Evolutionary conservation across 2,888 invertebrate genomes (phyloP), one percentile per base, ranked within the genome.

Genomic region (Acanthosepion pharaonis): DNA sequence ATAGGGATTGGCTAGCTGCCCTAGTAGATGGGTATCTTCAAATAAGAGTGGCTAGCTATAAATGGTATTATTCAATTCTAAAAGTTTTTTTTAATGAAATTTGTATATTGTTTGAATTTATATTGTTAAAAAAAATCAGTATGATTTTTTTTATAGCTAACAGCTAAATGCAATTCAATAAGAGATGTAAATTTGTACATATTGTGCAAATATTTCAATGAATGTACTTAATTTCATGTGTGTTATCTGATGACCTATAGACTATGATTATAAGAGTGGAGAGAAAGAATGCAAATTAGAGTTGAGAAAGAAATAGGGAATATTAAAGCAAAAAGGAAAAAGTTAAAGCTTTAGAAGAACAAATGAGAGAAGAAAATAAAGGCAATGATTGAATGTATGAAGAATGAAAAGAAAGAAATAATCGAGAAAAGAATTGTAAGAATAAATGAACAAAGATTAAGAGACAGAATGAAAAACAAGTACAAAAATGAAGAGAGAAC

Each of bases 161-260:
- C 33, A 33, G 78, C 78, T 78, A 78, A 78, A 78, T n/a, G n/a
- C 78, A 78, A 78, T 78, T 78, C 33, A n/a, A 78, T 78, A n/a
- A 78, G 78, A 33, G n/a, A 78, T 78, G n/a, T 78, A 78, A 33
- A 18, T 33, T 8, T 11, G n/a, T 78, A n/a, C n/a, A 78, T 78
- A 78, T 78, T n/a, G 33, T 78, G 33, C 78, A 78, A 78, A 23
- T 78, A 78, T 78, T n/a, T 78, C 78, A 78, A 78, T 78, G n/a
- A 33, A 78, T 78, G n/a, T n/a, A 33, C 78, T 78, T 78, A 23
- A 64, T 25, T 23, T 64, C 51, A 51, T 51, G 51, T 23, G 15
- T 33, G n/a, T n/a, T 78, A 78, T 78, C 78, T 78, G 78, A 78
- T 78, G 78, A 78, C 78, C 78, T 78, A 78, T 78, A n/a, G n/a